Evolutionary conservation across 1,140 invertebrate species (phyloP), one percentile per base, ranked within the genome.

Genomic region (Metopolophium dirhodum): DNA sequence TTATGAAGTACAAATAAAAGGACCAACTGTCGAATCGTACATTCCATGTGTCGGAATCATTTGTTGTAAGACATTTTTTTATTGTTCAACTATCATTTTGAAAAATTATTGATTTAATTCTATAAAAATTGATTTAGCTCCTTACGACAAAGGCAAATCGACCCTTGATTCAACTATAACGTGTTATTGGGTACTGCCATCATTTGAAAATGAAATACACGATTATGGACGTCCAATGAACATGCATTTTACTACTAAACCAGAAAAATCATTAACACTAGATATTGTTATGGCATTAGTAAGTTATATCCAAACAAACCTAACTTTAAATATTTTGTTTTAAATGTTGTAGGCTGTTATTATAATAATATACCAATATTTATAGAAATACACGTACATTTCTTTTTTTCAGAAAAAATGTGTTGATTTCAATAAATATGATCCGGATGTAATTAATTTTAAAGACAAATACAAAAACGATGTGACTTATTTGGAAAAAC

Each of bases 1-100:
- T 94, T 99, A 99, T 96, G 98, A 99, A 96, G 97, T 99, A 89
- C 97, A 97, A 95, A 98, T 99, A 97, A 98, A 98, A 94, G 98
- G 98, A 2, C 96, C 97, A 14, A 97, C 97, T 93, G 98, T 99
- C 96, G 97, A 97, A 94, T 97, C 97, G 35, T 99, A 99, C 94
- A 97, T 97, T 83, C 99, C 99, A 11, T 99, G 98, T 95, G 96
- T 99, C 94, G 98, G 98, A 87, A 96, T 99, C 49, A 99, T 99
- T 95, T 97, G 98, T 94, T 98, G 98, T 99, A 96, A 96, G 96
- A 37, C 6, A 61, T 92, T 37, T 89, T 93, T 83, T n/a, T 94
- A 54, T 87, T 54, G 3, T 87, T 87, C 77, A 82, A 85, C 93
- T 82, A 23, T 88, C 14, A 11, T 23, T 90, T 41, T 90, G 18